Percentiles rank a stretch among this genome's conserved stretches.
phyloP scores from a whole-genome alignment of 2,888 invertebrate species.

The Acholoe squamosa region DNA sequence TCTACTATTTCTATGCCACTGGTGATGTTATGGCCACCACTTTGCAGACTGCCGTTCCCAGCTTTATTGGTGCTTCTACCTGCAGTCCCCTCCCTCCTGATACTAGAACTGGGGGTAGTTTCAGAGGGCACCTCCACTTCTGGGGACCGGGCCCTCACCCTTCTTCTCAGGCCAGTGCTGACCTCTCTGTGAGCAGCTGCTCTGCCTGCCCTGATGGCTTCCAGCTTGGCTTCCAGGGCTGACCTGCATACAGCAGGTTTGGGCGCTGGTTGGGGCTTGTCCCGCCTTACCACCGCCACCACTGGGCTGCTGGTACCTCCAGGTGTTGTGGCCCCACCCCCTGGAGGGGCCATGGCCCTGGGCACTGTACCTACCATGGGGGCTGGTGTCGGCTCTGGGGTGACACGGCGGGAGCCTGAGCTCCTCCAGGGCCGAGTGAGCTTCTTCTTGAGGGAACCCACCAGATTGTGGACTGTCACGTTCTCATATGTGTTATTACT shows the following conservation, averaged over 20 bases:
- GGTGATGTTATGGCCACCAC: too few species aligned
- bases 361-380: too few species aligned
- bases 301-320: too few species aligned
- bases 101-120: too few species aligned
- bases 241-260: constrained; percentile 6
- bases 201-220: not conserved
- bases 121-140: too few species aligned
- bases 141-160: not conserved
- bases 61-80: too few species aligned
- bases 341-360: not conserved
- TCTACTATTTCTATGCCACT: constrained; percentile 7
- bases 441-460: constrained; percentile 39
- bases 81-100: too few species aligned
- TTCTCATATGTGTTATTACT: constrained; percentile 53
- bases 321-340: not conserved
- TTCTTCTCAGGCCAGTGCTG: not conserved
- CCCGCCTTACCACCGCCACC: not conserved
- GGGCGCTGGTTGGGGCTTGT: constrained; percentile 31
- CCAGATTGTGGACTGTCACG: constrained; percentile 33
- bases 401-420: not conserved
- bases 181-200: too few species aligned
- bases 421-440: constrained; percentile 49
- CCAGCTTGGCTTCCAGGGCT: constrained; percentile 39
- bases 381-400: not conserved
- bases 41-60: too few species aligned